phyloP scores from a whole-genome alignment of 2,797 vertebrate species.

The Remorina albescens region DNA sequence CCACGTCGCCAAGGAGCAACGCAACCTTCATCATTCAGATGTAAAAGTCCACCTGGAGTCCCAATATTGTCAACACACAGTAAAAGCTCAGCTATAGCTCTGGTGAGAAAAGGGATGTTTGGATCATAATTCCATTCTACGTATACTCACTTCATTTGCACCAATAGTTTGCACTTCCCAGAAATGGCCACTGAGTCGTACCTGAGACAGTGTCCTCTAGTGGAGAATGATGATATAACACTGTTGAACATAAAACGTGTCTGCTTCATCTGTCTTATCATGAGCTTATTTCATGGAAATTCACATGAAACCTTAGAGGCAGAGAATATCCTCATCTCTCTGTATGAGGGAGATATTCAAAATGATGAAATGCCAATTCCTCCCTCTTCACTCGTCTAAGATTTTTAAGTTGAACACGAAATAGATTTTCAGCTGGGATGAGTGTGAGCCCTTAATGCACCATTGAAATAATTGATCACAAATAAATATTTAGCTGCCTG shows the following conservation, averaged over 20 bases:
- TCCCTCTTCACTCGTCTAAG: no score
- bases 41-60: not conserved
- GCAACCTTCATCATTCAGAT: slow-evolving; percentile 12
- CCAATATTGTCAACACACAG: slow-evolving; percentile 6
- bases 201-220: slow-evolving; percentile 35
- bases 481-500: no score
- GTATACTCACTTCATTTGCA: slow-evolving; percentile 1
- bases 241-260: not conserved
- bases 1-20: slow-evolving; percentile 4
- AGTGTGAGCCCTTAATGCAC: no score
- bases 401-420: no score
- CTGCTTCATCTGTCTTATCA: not conserved
- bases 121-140: not conserved
- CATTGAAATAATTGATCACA: no score
- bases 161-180: not conserved
- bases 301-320: no score
- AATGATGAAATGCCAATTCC: no score
- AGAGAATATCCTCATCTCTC: no score
- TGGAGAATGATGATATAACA: slow-evolving; percentile 32
- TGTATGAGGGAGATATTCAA: no score
- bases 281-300: no score
- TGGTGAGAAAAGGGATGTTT: slow-evolving; percentile 6
- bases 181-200: not conserved
- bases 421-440: no score
- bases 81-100: slow-evolving; percentile 16